Base-by-base conservation (phyloP, 2,797 vertebrate species). In the Hemitrygon akajei region DNA sequence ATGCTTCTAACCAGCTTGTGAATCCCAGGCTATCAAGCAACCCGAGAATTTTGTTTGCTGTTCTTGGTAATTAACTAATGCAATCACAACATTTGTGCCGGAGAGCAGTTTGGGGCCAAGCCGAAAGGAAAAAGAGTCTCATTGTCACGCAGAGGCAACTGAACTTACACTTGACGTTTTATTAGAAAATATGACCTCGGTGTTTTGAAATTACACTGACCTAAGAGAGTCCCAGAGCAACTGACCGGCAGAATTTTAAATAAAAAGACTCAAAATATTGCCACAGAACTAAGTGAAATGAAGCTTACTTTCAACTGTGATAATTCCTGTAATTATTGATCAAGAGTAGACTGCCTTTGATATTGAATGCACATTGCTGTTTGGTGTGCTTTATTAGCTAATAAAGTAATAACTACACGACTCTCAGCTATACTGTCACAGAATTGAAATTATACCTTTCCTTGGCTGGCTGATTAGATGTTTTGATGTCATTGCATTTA, bases 21-120 rank as follows among this genome's bases (percentile, higher is more conserved):
- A 76, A 56, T n/a, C 47, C 69, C 3, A 76, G 10, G 37, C 37
- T 93, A 58, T 75, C 27, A 47, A 47, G 91, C 69, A 92, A 92
- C 91, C 34, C 10, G 14, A 93, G 47, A 75, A 76, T 73, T 93
- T 56, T 76, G 40, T 93, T 93, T 93, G 71, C 91, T 93, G 34
- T 93, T 93, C 66, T 93, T 93, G 71, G 71, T 93, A 93, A 93
- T 76, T 93, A 76, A 76, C 27, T 93, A 93, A 93, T 93, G 40
- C 40, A 93, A 93, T 93, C 91, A 93, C 40, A 93, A 76, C 91
- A 76, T 76, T 89, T 93, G 22, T 27, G 40, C 37, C 11, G 71
- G 25, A 14, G 27, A 27, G 71, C 71, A 75, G 40, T 76, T 20
- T 75, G 71, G 73, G 71, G 5, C 71, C 18, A 37, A 0, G 18